Base-by-base conservation (phyloP, 35 echinoderm and acorn worm genomes). In the Ptychodera flava region DNA sequence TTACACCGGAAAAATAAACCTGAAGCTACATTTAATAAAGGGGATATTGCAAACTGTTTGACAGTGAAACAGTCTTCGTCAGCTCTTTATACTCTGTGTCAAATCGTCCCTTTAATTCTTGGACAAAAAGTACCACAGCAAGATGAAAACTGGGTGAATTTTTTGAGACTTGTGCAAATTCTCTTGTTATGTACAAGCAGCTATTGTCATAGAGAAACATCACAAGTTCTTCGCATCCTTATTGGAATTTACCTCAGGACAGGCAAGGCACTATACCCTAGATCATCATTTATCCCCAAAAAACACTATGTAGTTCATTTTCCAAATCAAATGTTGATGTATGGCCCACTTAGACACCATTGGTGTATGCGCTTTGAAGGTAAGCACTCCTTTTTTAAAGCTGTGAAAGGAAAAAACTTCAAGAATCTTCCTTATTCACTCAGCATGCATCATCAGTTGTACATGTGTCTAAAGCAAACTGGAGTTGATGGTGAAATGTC, bases 101-200 rank as follows among this genome's bases (percentile, higher is more conserved):
- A 31, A 34, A 88, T 84, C 64, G 64, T 92, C 0, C 90, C 90
- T 29, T 87, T 77, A 33, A 88, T 92, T 79, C 76, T 92, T 83
- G 36, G 77, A 34, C 79, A 87, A 6, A 88, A 83, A 81, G 80
- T 92, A 34, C 80, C 90, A 1, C 76, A 37, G 33, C 33, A 32
- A 76, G 80, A 92, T 29, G 31, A 30, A 77, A 92, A 92, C 78
- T 92, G 90, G 90, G 33, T 88, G n/a, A 92, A 87, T 83, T 92
- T n/a, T 92, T 53, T 87, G 36, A 28, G 86, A 29, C 52, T 88
- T 33, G 86, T 92, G 1, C 85, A 92, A 78, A 92, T 92, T 1
- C 87, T 80, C 0, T 64, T 92, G 82, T 64, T 92, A 0, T 79
- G 32, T 79, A 31, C 78, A 30, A 31, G 32, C 32, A 28, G 78